Evolutionary conservation across 2,888 invertebrate species (phyloP), one percentile per base, ranked within the genome.

Genomic region (Eugnorisma glareosa): DNA sequence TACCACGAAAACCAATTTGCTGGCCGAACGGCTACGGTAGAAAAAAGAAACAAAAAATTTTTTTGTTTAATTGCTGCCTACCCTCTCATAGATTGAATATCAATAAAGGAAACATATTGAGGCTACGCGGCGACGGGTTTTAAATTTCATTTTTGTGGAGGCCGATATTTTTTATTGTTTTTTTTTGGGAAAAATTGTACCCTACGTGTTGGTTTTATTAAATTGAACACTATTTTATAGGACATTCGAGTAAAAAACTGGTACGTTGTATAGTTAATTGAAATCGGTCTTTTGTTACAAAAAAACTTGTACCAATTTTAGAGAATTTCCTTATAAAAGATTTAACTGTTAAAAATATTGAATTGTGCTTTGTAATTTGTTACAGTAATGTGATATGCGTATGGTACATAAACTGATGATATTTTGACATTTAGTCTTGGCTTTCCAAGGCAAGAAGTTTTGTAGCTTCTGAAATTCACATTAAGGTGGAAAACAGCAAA

Each of bases 1-100:
- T 78, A 88, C 83, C 89, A 87, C 85, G 81, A 69, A 87, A 89
- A 78, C 84, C 89, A 89, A 91, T 91, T 90, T 86, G 79, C 83
- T 70, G 67, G 40, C 3, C 63, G 67, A 24, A 48, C 51, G 63
- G 35, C 64, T 37, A 54, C 51, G n/a, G 43, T 21, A 4, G 54
- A 68, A 73, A 81, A n/a, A 83, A 86, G 37, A 86, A 77, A 81
- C 67, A 76, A 77, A 84, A 82, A 84, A 70, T 64, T 78, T 48
- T 57, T 57, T 51, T 69, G 18, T 89, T 88, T 88, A 89, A 90
- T 91, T 88, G 86, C 79, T 63, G 67, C 81, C 70, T 77, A 76
- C 74, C 76, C 83, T 80, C 77, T 82, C 77, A 87, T 84, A 84
- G 75, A 87, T 86, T 86, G 79, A 83, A 89, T 89, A 84, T 83